Conservation (phyloP, 2,113 vertebrate genomes). For the Ictalurus furcatus region DNA sequence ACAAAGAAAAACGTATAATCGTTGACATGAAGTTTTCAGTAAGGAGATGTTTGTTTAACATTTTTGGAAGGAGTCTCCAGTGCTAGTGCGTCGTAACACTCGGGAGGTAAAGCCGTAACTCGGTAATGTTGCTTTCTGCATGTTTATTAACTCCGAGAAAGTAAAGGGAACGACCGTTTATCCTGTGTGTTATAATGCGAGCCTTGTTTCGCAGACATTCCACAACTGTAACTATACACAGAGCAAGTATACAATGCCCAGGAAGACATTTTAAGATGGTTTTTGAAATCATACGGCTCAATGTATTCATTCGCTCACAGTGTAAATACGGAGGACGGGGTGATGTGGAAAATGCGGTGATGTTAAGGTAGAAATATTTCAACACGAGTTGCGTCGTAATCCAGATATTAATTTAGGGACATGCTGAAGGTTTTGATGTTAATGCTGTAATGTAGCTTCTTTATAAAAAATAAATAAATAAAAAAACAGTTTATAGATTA, state of each 20-base stretch:
- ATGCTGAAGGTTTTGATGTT: not conserved
- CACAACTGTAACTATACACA: not conserved
- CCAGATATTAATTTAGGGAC: not conserved
- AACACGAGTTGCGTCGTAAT: not conserved
- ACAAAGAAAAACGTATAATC: not conserved
- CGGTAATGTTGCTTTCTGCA: not conserved
- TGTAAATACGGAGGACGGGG: not conserved
- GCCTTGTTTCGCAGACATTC: not conserved
- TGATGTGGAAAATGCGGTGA: not conserved
- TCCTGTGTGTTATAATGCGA: too few species aligned
- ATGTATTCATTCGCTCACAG: not conserved
- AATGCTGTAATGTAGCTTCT: not conserved
- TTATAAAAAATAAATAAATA: not conserved
- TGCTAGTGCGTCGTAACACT: not conserved
- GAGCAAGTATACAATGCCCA: not conserved
- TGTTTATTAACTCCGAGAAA: not conserved
- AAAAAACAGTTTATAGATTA: not conserved
- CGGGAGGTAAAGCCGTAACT: not conserved
- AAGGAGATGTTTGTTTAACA: not conserved
- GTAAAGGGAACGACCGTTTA: not conserved
- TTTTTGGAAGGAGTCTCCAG: not conserved
- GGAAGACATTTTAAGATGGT: not conserved
- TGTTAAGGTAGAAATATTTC: not conserved
- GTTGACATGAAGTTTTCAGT: not conserved
- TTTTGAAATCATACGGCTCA: too few species aligned